Conservation (phyloP, 2,888 invertebrate genomes). For the Myathropa florea region DNA sequence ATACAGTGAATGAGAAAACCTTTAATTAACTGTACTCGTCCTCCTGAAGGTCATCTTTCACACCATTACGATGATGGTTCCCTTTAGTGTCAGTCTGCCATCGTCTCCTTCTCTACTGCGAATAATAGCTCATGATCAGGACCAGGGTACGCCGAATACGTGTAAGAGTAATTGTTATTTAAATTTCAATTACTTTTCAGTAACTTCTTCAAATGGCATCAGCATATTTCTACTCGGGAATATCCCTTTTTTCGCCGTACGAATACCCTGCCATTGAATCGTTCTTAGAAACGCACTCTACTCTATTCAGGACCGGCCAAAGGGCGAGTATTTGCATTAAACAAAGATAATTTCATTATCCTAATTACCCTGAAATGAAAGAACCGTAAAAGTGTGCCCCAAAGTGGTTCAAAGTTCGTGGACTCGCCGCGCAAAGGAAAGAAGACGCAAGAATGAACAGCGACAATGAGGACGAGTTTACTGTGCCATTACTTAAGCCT, state of each 20-base stretch:
- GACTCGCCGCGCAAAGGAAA: background rate
- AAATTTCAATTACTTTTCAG: constrained; percentile 56
- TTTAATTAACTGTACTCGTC: constrained; percentile 33
- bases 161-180: constrained; percentile 47
- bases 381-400: constrained; percentile 43
- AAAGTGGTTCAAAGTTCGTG: constrained; percentile 37
- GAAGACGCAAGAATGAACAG: background rate
- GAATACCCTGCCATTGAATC: too few relatives aligned
- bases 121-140: background rate
- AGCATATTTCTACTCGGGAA: constrained; percentile 30
- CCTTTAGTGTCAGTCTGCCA: background rate
- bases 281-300: background rate
- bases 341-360: constrained; percentile 64
- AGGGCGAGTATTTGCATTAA: constrained; percentile 36
- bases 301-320: background rate
- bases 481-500: constrained; percentile 34
- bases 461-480: constrained; percentile 18
- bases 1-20: constrained; percentile 17
- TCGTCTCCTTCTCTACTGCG: background rate
- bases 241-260: constrained; percentile 3
- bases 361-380: constrained; percentile 52
- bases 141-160: background rate
- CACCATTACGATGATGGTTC: constrained; percentile 2
- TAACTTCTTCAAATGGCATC: constrained; percentile 45
- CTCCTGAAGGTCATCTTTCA: constrained; percentile 4